phyloP scores from a whole-genome alignment of 2,888 invertebrate species.

The Aporophyla nigra region DNA sequence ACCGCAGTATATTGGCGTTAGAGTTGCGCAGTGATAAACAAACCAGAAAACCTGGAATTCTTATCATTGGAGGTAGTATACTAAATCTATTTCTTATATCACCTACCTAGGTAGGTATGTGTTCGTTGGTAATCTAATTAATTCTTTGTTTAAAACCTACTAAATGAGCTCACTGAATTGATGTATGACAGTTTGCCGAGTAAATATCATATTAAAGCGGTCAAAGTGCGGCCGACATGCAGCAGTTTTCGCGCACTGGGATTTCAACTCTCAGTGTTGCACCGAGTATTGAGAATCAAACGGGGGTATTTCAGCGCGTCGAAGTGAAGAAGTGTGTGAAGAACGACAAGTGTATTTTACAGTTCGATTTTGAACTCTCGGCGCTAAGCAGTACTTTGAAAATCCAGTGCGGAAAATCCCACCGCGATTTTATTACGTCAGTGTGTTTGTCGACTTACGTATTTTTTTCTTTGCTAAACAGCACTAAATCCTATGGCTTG shows the following conservation, averaged over 20 bases:
- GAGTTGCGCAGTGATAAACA: constrained; percentile 83
- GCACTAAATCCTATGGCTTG: constrained; percentile 87
- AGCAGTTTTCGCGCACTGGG: no score
- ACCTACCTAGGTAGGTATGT: neutral
- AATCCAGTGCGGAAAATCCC: no score
- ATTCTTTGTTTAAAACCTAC: neutral
- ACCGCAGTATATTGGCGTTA: constrained; percentile 81
- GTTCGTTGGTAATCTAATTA: neutral
- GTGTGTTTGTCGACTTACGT: neutral
- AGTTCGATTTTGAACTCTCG: no score
- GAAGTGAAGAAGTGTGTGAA: no score
- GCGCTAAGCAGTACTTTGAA: no score
- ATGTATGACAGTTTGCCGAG: neutral
- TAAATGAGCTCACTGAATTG: neutral
- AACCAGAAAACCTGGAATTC: constrained; percentile 85
- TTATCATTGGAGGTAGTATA: constrained; percentile 81
- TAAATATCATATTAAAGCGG: neutral
- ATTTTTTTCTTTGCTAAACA: constrained; percentile 53
- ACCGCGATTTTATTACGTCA: no score
- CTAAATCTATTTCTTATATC: constrained; percentile 1
- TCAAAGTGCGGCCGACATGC: no score
- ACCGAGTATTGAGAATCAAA: no score
- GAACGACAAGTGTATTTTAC: no score
- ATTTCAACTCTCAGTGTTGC: no score
- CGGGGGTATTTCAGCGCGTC: no score